phyloP scores from a whole-genome alignment of 2,797 vertebrate genomes.

The Limnodromus scolopaceus region DNA sequence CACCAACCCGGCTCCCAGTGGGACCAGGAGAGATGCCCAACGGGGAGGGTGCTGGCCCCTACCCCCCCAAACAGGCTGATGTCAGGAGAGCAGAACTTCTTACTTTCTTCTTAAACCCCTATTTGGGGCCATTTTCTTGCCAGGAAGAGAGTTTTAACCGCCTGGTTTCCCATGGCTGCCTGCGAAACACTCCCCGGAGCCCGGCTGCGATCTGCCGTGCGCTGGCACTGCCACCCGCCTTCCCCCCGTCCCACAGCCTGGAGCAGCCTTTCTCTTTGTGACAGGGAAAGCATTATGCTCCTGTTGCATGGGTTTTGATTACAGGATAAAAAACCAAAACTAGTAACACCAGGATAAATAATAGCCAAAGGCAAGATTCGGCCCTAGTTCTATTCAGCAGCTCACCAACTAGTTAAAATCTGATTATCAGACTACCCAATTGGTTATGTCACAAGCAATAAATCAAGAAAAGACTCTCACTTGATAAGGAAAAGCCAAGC shows the following conservation, averaged over 20 bases:
- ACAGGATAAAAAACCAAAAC: background rate
- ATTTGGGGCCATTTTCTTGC: accelerated
- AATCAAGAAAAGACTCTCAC: background rate
- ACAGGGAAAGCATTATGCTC: no score
- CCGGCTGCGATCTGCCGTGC: accelerated
- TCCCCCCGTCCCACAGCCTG: accelerated
- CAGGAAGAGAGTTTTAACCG: background rate
- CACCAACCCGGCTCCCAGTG: accelerated
- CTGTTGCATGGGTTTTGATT: background rate
- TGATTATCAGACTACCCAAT: background rate
- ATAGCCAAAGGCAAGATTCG: background rate
- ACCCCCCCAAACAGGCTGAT: background rate
- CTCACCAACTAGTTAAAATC: background rate
- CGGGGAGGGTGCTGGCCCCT: background rate
- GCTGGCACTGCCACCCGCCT: background rate
- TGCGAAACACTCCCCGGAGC: background rate
- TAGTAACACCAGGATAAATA: background rate
- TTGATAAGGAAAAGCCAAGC: constrained; percentile 35
- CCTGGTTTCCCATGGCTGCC: accelerated
- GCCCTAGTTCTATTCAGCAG: background rate
- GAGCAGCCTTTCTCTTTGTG: background rate
- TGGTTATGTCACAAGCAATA: background rate
- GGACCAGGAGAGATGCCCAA: background rate
- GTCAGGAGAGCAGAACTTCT: background rate
- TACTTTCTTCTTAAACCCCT: background rate